Base-by-base conservation (phyloP, 2,797 vertebrate genomes). In the Pempheris klunzingeri region DNA sequence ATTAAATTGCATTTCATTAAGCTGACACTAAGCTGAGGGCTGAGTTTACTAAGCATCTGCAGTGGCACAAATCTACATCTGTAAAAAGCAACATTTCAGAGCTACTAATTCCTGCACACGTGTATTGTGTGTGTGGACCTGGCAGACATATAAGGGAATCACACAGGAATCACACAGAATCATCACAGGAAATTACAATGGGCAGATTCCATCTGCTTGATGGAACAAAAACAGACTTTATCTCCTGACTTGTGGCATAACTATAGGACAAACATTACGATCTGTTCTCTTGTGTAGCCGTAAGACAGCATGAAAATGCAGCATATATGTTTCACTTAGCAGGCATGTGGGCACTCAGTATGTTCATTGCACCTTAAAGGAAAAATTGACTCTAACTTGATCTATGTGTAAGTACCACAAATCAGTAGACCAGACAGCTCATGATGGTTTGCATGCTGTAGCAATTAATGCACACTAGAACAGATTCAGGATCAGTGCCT, bases 1-100 rank as follows among this genome's bases (percentile, higher is more conserved):
- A 81, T 88, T 77, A 86, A 41, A 62, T 74, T 58, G 61, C 58
- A 75, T 58, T 80, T 85, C 63, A 84, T 65, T 73, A 75, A 76
- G 60, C 61, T 47, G 59, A 53, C 74, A 60, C 55, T 82, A 80
- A 84, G 74, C 74, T 62, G 38, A n/a, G 58, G 34, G 49, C 46
- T 50, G 60, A 70, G 59, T 68, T 76, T 64, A 57, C 34, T 36
- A 5, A 64, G 60, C 57, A 28, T 83, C 72, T 68, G 13, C 54
- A 66, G 36, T n/a, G 46, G 22, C 41, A 60, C 46, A 78, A 61
- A 81, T 10, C 59, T 26, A n/a, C 20, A 32, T 58, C 55, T 38
- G 13, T 20, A 11, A 44, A 65, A 72, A 34, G 6, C 39, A 50
- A 58, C 24, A 77, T 26, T 36, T 39, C 22, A 58, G 15, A 14